Base-by-base conservation (phyloP, 2,113 vertebrate species). In the Bufo bufo region DNA sequence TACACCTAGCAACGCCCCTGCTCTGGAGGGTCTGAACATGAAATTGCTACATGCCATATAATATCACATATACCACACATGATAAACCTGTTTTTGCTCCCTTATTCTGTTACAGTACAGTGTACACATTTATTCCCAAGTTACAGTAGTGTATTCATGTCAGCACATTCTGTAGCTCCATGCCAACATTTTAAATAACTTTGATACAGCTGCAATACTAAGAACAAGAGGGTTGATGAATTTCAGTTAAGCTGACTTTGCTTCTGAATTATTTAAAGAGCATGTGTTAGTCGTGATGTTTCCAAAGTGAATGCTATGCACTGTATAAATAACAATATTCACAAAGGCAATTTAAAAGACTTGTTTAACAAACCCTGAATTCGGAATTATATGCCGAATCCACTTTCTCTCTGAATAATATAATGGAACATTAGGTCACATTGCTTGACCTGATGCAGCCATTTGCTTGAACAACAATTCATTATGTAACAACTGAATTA, bases 161-260 rank as follows among this genome's bases (percentile, higher is more conserved):
- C 78, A 80, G 78, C 78, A 61, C 14, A 33, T 81, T 81, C 58
- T 23, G 56, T 45, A 61, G 56, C 33, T 33, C 50, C 16, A 47
- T 61, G 56, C 58, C 78, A 81, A 58, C 52, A 78, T 75, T 75
- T 75, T 75, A 77, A 54, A 20, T 45, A 19, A 9, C 23, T 61
- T 81, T 82, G 43, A 56, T 58, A 74, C 66, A 85, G 82, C 82
- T 66, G 81, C 65, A 50, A 54, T 69, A 56, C n/a, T 7, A 52
- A 85, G 50, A 85, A 74, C 69, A 85, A 85, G 52, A 85, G 50
- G 16, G 50, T 72, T 72, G 83, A 85, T 85, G 83, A 19, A 54
- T 85, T 81, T 59, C 83, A 58, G 65, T 85, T 74, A 58, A 74
- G 83, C 83, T 85, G 83, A 85, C 83, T 43, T 85, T 19, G 83